Percentiles rank a stretch among this genome's conserved stretches.
Conservation (phyloP, 2,888 invertebrate species). For the Philereme transversata region DNA sequence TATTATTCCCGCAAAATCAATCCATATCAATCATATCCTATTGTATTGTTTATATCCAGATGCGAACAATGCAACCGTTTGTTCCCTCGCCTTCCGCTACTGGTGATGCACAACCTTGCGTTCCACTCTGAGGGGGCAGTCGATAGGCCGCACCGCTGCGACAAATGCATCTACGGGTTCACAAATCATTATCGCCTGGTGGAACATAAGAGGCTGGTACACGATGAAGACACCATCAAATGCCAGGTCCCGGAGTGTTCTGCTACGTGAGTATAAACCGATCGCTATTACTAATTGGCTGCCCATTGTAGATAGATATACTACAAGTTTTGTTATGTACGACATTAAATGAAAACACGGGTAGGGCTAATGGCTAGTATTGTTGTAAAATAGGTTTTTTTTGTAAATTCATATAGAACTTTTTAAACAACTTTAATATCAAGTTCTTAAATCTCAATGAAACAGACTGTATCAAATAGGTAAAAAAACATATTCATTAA, state of each 20-base stretch:
- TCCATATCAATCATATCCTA: too few species aligned
- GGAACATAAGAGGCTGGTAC: constrained; percentile 74
- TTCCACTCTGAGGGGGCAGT: constrained; percentile 58
- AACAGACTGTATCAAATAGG: too few species aligned
- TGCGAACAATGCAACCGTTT: constrained; percentile 81
- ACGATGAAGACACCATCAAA: constrained; percentile 52
- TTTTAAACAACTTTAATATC: too few species aligned
- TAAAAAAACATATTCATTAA: too few species aligned
- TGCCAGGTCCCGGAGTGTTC: constrained; percentile 70
- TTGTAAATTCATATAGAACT: too few species aligned
- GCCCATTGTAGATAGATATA: too few species aligned
- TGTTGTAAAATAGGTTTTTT: too few species aligned
- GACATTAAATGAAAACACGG: too few species aligned
- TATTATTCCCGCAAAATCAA: too few species aligned
- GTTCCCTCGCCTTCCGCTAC: constrained; percentile 79
- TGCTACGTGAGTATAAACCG: constrained; percentile 50
- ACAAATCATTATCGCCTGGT: constrained; percentile 71
- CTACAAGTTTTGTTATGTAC: too few species aligned
- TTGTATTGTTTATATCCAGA: constrained; percentile 43
- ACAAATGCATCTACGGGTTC: constrained; percentile 59
- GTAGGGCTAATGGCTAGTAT: too few species aligned
- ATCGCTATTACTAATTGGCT: neutral
- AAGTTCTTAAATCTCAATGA: too few species aligned
- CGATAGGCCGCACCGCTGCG: constrained; percentile 61
- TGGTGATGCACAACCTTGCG: constrained; percentile 80